These are phyloP conservation scores for Tylochromis polylepis DNA, from an alignment of 2,113 vertebrate species.

Conservation along the genomic window DNA sequence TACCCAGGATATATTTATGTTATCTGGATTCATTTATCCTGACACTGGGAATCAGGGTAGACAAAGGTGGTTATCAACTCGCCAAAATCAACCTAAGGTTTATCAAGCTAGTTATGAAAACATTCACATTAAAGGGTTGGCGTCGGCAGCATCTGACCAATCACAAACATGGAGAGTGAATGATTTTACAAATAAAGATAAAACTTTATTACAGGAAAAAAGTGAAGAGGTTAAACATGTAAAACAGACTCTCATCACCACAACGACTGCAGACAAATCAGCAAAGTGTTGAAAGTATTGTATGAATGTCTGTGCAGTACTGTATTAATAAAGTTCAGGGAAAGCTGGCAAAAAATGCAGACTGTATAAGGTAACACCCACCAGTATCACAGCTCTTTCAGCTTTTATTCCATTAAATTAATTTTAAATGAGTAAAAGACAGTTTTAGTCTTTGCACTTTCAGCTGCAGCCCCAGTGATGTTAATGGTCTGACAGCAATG, in stretches of 20 bases:
- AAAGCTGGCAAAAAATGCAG: not conserved
- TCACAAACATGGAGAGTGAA: not conserved
- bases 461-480: not conserved
- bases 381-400: not conserved
- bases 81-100: rapidly evolving
- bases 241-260: not conserved
- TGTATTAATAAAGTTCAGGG: not conserved
- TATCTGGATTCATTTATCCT: not conserved
- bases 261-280: rapidly evolving
- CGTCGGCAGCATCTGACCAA: rapidly evolving
- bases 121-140: not conserved
- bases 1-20: rapidly evolving
- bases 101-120: not conserved
- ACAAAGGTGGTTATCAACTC: rapidly evolving
- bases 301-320: not conserved
- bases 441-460: too few species aligned
- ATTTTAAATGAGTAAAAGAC: too few species aligned
- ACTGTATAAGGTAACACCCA: rapidly evolving
- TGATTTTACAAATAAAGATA: not conserved
- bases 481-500: not conserved
- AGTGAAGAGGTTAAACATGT: not conserved
- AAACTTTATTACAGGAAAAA: not conserved
- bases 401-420: too few species aligned
- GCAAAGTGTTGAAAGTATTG: not conserved
- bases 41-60: not conserved